phyloP scores from a whole-genome alignment of 2,113 vertebrate genomes.

The Rallus limicola region DNA sequence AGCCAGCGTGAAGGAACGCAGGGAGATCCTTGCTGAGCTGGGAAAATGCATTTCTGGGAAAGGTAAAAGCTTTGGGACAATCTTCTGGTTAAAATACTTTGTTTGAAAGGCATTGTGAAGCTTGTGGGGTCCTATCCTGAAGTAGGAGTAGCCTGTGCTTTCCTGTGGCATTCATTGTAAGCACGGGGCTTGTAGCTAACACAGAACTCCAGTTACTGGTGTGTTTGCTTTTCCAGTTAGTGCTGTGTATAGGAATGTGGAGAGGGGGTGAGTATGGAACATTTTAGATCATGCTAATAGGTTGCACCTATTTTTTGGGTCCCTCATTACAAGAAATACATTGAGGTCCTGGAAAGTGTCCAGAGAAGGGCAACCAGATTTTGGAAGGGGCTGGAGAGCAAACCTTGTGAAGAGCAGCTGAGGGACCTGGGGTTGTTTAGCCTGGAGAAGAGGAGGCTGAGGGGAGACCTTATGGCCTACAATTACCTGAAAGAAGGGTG shows the following conservation, averaged over 20 bases:
- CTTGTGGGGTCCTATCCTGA: background rate
- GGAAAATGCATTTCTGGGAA: slow-evolving; percentile 87
- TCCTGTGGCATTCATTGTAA: background rate
- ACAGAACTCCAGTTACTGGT: background rate
- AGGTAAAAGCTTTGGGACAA: slow-evolving; percentile 73
- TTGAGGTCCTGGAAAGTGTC: no score
- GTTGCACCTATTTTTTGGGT: no score
- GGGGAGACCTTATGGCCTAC: no score
- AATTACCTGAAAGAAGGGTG: no score
- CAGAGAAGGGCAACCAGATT: no score
- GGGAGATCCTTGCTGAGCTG: slow-evolving; percentile 89
- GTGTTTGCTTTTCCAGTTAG: background rate
- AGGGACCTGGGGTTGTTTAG: no score
- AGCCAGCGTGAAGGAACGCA: slow-evolving; percentile 91
- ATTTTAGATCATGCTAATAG: background rate
- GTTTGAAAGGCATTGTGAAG: background rate
- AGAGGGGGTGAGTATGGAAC: background rate
- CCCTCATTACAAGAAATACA: no score
- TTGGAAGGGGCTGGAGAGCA: no score
- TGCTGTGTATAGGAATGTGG: no score
- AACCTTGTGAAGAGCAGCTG: no score
- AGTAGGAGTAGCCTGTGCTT: background rate
- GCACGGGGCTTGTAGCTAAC: fast-evolving
- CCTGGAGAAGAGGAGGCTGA: no score
- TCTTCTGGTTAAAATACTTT: background rate